Conservation (phyloP, 1,140 invertebrate species). For the Euura saliciscinereae region DNA sequence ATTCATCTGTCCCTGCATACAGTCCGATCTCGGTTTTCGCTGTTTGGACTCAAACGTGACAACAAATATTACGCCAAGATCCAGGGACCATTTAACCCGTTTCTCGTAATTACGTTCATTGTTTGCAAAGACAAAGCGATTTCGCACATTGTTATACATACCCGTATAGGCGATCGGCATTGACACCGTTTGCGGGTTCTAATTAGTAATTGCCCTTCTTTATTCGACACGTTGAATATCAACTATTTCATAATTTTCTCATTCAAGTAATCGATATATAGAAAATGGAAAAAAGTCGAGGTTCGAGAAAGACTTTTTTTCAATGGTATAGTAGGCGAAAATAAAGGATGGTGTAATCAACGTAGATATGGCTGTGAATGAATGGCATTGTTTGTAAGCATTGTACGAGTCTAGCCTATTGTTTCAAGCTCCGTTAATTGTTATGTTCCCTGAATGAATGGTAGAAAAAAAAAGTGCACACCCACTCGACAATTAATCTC, state of each 20-base stretch:
- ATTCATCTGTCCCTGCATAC: too few species aligned
- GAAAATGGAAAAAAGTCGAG: too few species aligned
- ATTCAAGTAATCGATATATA: too few species aligned
- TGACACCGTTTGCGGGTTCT: background rate
- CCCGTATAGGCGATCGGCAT: background rate
- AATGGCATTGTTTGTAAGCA: slow-evolving; percentile 38
- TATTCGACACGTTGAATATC: too few species aligned
- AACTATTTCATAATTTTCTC: too few species aligned
- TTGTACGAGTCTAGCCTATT: slow-evolving; percentile 41
- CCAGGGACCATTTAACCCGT: background rate
- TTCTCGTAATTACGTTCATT: background rate
- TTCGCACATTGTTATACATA: background rate
- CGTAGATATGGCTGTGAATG: slow-evolving; percentile 40
- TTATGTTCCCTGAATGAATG: slow-evolving; percentile 19
- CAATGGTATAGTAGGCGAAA: background rate
- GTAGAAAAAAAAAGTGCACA: slow-evolving; percentile 41
- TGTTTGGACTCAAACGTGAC: too few species aligned
- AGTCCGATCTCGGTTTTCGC: too few species aligned
- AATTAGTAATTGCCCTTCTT: too few species aligned
- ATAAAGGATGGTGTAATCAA: slow-evolving; percentile 40
- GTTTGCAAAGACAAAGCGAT: background rate
- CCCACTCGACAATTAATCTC: slow-evolving; percentile 41
- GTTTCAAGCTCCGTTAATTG: slow-evolving; percentile 51
- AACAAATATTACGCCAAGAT: background rate
- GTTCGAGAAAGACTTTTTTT: background rate